Conservation (phyloP, 2,797 vertebrate genomes). For the Gallinago solitaria region DNA sequence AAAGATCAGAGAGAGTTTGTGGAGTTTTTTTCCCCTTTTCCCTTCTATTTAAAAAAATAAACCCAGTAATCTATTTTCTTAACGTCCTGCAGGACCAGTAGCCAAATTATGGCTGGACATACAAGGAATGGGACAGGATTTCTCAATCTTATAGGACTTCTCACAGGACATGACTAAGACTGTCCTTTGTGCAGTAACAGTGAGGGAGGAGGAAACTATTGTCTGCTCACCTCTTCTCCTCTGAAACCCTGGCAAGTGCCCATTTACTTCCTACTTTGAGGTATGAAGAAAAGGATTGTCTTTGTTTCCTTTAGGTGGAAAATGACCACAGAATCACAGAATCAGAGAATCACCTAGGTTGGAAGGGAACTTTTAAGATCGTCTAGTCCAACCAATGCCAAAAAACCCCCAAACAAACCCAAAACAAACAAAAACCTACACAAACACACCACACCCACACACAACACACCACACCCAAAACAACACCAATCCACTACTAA, state of each 20-base stretch:
- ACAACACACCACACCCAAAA: no score
- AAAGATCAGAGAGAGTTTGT: accelerated
- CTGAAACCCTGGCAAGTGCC: accelerated
- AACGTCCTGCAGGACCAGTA: not conserved
- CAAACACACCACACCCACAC: no score
- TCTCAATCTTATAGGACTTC: not conserved
- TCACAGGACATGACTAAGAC: not conserved
- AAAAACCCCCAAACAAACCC: no score
- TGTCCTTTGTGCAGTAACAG: not conserved
- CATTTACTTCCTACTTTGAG: not conserved
- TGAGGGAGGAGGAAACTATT: not conserved
- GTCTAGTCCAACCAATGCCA: no score
- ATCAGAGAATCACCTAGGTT: no score
- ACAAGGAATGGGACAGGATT: accelerated
- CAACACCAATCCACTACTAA: no score
- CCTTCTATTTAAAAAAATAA: not conserved
- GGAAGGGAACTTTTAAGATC: no score
- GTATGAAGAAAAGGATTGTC: not conserved
- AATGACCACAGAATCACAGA: not conserved
- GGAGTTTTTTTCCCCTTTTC: accelerated
- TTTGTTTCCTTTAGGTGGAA: not conserved
- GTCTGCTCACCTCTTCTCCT: not conserved
- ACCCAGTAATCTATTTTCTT: not conserved
- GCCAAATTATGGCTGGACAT: not conserved
- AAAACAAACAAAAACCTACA: no score